Evolutionary conservation across 2,797 vertebrate species (phyloP).

Genomic region (Liasis olivaceus): DNA sequence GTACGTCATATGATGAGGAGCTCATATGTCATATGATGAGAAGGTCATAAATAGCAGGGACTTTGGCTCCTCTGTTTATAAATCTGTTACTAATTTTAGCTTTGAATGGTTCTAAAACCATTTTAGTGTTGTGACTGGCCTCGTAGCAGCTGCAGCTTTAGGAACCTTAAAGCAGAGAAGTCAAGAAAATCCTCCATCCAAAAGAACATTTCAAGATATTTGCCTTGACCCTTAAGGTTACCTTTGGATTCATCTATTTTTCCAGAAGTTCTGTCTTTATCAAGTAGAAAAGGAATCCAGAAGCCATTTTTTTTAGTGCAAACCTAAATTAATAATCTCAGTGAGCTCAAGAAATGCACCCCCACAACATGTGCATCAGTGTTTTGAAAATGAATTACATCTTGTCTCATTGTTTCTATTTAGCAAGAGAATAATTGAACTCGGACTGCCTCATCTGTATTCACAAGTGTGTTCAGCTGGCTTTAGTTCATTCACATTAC

Average conservation of each 20-base stretch:
- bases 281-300: background rate
- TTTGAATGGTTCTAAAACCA: background rate
- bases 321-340: background rate
- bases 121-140: background rate
- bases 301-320: background rate
- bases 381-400: slow-evolving; percentile 22
- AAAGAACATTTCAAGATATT: background rate
- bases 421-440: slow-evolving; percentile 25
- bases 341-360: background rate
- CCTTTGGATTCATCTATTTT: background rate
- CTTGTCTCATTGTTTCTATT: slow-evolving; percentile 15
- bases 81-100: background rate
- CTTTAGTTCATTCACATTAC: slow-evolving; percentile 16
- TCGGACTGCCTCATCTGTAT: background rate
- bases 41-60: background rate
- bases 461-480: slow-evolving; percentile 20
- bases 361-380: background rate
- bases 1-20: background rate
- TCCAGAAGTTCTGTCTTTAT: background rate
- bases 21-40: background rate
- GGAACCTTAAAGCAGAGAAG: background rate
- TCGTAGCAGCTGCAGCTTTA: background rate
- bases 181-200: background rate
- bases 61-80: background rate
- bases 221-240: background rate